Evolutionary conservation across 2,888 invertebrate species (phyloP), one percentile per base, ranked within the genome.

Genomic region (Pyrocoelia pectoralis): DNA sequence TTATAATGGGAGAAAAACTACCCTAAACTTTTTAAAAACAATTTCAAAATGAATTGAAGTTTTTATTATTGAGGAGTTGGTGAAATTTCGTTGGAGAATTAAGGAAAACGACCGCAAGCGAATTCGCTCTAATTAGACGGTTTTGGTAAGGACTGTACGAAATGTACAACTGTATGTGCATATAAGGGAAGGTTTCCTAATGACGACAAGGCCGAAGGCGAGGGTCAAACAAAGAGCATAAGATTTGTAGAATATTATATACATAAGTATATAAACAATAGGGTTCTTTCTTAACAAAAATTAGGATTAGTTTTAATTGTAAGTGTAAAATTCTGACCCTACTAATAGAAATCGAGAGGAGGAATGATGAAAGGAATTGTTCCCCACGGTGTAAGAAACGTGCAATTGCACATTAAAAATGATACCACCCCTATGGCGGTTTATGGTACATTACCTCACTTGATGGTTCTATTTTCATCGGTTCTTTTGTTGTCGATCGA

Each of bases 391-490:
- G 43, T 65, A 33, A 53, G 43, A 63, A 56, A 56, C 65, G 65
- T 58, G 62, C 71, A 76, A 76, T 75, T 74, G 74, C 73, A 70
- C 77, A 77, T 78, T 78, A 77, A 77, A 77, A 78, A 77, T 77
- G 76, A 77, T 77, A 76, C 76, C 77, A 70, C n/a, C 76, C 76
- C 77, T 72, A 75, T 70, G 70, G 76, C 72, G 74, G 74, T 77
- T 77, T 77, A 75, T 76, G 78, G 75, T 77, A 77, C 78, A 78
- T 78, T 78, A 77, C 75, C 71, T 71, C 72, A 62, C 65, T 73
- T 77, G 76, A 78, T 77, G 74, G 75, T 69, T 54, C 68, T 66
- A 66, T 70, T 67, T n/a, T n/a, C n/a, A n/a, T 67, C 69, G 65
- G 63, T 69, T 70, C 69, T 59, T 65, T 68, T 65, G 68, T 24